Conservation (phyloP, 2,888 invertebrate genomes). For the Xanthia icteritia region DNA sequence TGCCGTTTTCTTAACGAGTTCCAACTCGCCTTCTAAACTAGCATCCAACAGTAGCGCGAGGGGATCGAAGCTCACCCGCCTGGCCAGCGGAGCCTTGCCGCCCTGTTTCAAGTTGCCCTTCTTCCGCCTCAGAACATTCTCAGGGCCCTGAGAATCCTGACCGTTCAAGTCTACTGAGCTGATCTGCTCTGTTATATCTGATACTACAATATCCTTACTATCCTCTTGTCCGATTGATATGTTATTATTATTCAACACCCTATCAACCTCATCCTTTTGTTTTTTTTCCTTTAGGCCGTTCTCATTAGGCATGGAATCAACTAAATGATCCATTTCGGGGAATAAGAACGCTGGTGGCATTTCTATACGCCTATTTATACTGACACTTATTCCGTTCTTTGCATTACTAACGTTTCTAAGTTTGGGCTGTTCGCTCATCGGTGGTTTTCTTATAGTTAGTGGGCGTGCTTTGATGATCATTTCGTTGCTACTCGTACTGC, state of each 20-base stretch:
- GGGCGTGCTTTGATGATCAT: slow-evolving; percentile 94
- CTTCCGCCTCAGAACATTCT: slow-evolving; percentile 92
- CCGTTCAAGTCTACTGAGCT: slow-evolving; percentile 88
- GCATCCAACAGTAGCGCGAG: slow-evolving; percentile 98
- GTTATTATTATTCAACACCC: slow-evolving; percentile 81
- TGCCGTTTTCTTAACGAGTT: slow-evolving; percentile 98
- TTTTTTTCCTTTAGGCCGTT: slow-evolving; percentile 84
- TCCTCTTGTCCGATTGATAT: slow-evolving; percentile 79
- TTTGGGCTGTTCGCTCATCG: slow-evolving; percentile 95
- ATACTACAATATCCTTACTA: slow-evolving; percentile 82
- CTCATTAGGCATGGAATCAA: slow-evolving; percentile 85
- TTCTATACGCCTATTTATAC: slow-evolving; percentile 94
- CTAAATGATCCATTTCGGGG: slow-evolving; percentile 93
- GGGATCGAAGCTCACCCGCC: slow-evolving; percentile 99
- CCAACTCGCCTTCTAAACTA: slow-evolving; percentile 99
- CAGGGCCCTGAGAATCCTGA: slow-evolving; percentile 90
- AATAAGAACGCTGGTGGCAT: slow-evolving; percentile 96
- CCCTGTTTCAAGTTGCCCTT: slow-evolving; percentile 95
- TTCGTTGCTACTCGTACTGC: slow-evolving; percentile 81
- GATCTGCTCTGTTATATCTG: slow-evolving; percentile 88
- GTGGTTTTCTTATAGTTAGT: slow-evolving; percentile 95
- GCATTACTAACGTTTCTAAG: slow-evolving; percentile 91
- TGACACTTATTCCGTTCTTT: slow-evolving; percentile 91
- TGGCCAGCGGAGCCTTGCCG: slow-evolving; percentile 93
- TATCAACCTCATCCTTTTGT: slow-evolving; percentile 86